Evolutionary conservation across 2,888 invertebrate genomes (phyloP).

Genomic region (Psylliodes chrysocephalus): DNA sequence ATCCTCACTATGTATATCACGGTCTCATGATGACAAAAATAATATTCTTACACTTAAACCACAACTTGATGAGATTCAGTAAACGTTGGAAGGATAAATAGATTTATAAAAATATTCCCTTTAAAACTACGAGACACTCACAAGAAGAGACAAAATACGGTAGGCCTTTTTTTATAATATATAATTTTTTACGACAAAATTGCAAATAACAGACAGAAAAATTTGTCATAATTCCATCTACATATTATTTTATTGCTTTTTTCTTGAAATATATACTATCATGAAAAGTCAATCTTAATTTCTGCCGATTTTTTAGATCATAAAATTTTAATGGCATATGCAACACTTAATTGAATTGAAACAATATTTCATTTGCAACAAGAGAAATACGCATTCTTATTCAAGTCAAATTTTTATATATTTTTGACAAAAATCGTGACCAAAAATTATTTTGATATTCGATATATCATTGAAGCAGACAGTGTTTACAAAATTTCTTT

Average conservation of each 20-base stretch:
- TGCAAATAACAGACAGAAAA: constrained; percentile 34
- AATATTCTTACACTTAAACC: constrained; percentile 21
- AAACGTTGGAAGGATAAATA: constrained; percentile 38
- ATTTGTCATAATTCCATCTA: not conserved
- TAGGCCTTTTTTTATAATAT: constrained; percentile 54
- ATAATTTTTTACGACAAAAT: constrained; percentile 35
- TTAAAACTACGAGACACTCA: constrained; percentile 41
- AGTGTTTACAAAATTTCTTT: not conserved
- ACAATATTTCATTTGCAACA: too few relatives aligned
- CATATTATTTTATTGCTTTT: not conserved
- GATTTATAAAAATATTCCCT: constrained; percentile 47
- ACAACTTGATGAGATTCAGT: constrained; percentile 26
- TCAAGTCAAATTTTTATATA: too few relatives aligned
- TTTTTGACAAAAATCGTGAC: too few relatives aligned
- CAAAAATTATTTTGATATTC: too few relatives aligned
- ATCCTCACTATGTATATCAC: constrained; percentile 28
- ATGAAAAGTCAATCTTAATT: too few relatives aligned
- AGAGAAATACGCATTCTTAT: too few relatives aligned
- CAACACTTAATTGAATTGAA: too few relatives aligned
- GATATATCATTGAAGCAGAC: too few relatives aligned
- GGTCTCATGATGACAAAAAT: constrained; percentile 23
- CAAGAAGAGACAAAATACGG: constrained; percentile 56
- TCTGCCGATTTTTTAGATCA: too few relatives aligned
- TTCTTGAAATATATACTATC: too few relatives aligned
- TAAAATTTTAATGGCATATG: too few relatives aligned